phyloP scores from a whole-genome alignment of 35 echinoderm and acorn worm genomes.

The Ophiothrix spiculata region DNA sequence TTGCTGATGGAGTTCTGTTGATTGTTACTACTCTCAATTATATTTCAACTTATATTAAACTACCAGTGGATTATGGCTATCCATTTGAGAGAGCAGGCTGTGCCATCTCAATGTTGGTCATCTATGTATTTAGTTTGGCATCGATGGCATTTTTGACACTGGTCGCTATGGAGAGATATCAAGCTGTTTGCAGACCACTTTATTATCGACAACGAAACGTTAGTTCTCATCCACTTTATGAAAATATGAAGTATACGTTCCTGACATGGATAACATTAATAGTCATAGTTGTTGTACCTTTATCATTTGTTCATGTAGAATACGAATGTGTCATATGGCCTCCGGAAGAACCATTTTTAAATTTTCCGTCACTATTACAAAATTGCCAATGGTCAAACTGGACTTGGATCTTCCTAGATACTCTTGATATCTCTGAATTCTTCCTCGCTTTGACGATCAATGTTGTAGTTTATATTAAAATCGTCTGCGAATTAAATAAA shows the following conservation, averaged over 20 bases:
- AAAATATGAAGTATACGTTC: not conserved
- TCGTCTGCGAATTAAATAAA: not conserved
- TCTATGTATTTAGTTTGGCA: not conserved
- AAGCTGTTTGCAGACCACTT: not conserved
- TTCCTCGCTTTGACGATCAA: not conserved
- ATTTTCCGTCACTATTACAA: not conserved
- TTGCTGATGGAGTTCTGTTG: conserved; percentile 62
- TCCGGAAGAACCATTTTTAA: not conserved
- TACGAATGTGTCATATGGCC: not conserved
- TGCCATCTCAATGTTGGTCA: not conserved
- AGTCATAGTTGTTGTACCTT: not conserved
- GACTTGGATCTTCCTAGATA: not conserved
- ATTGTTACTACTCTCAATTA: not conserved
- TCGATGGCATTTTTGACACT: not conserved
- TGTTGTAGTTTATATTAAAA: not conserved
- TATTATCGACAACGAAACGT: not conserved
- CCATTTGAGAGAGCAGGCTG: not conserved
- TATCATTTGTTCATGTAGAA: not conserved
- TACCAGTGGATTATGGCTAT: not conserved
- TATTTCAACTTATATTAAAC: not conserved
- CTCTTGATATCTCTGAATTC: not conserved
- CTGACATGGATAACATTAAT: not conserved
- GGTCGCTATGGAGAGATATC: not conserved
- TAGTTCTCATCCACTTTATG: not conserved
- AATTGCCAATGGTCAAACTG: not conserved